Evolutionary conservation across 1,140 invertebrate genomes (phyloP).

Genomic region (Andrena cerasifolii): DNA sequence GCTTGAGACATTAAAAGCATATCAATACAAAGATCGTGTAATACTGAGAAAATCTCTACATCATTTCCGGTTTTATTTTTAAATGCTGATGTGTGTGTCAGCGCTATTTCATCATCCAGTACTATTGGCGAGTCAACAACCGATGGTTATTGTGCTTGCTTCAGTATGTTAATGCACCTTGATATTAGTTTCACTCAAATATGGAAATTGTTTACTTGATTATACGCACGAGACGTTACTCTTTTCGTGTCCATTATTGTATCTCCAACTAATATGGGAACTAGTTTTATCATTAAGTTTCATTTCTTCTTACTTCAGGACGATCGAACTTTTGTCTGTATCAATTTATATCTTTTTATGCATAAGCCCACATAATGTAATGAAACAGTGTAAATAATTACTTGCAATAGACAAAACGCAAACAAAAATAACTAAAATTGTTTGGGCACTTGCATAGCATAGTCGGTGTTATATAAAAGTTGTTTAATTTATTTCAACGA

Average conservation of each 20-base stretch:
- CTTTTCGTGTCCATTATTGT: constrained; percentile 37
- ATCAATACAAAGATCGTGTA: constrained; percentile 44
- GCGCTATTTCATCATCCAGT: constrained; percentile 10
- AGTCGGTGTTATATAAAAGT: constrained; percentile 46
- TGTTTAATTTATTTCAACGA: constrained; percentile 57
- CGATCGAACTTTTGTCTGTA: constrained; percentile 42
- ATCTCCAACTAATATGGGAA: constrained; percentile 33
- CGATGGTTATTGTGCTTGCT: constrained; percentile 9
- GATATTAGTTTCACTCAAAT: not conserved
- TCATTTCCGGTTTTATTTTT: constrained; percentile 9
- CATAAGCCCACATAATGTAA: constrained; percentile 40
- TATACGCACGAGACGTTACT: not conserved
- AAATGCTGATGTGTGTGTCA: not conserved
- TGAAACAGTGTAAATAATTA: constrained; percentile 61
- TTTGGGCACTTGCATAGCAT: constrained; percentile 65
- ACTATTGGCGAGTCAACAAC: constrained; percentile 12
- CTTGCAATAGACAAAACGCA: constrained; percentile 47
- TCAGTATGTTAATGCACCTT: constrained; percentile 15
- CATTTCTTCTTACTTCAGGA: constrained; percentile 34
- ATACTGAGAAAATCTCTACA: constrained; percentile 16
- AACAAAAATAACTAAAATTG: constrained; percentile 37
- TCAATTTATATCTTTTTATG: constrained; percentile 53
- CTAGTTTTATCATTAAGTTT: constrained; percentile 36
- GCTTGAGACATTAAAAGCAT: constrained; percentile 20
- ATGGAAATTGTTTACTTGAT: constrained; percentile 12